A percentile compares a stretch with the other conserved stretches of the same genome.
Evolutionary conservation across 2,888 invertebrate species (phyloP).

Genomic region (Pseudococcus jackbeardsleyi): DNA sequence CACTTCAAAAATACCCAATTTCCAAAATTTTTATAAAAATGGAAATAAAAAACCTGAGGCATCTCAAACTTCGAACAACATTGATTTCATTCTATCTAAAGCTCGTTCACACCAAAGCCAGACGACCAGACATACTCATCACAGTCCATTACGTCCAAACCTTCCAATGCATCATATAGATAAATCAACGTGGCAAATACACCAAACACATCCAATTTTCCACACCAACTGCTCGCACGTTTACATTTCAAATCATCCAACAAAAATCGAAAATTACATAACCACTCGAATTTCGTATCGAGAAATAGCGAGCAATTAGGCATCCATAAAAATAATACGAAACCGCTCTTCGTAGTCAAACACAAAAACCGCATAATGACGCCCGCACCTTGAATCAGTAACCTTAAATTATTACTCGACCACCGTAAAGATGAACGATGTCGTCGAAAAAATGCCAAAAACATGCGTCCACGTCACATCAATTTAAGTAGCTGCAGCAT

Average conservation of each 20-base stretch:
- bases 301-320: not conserved
- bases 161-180: not conserved
- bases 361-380: conserved; percentile 25
- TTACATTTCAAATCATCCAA: not conserved
- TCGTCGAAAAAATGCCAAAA: conserved; percentile 51
- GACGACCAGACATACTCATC: not conserved
- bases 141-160: not conserved
- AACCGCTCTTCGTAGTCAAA: not conserved
- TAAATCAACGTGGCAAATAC: not conserved
- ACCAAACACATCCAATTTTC: not conserved
- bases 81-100: not conserved
- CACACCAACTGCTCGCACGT: conserved; percentile 32
- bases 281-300: not conserved
- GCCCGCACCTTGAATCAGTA: not conserved
- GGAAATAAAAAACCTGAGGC: too few species aligned
- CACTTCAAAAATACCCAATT: too few species aligned
- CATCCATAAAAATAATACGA: not conserved
- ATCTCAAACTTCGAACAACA: too few species aligned
- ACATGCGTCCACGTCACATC: conserved; percentile 9
- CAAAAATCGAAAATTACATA: conserved; percentile 16
- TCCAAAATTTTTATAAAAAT: too few species aligned
- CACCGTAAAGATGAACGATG: conserved; percentile 39
- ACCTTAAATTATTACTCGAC: conserved; percentile 51
- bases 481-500: not conserved
- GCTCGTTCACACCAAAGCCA: not conserved